Evolutionary conservation across 2,888 invertebrate species (phyloP), one percentile per base, ranked within the genome.

Genomic region (Caenorhabditis sp.): DNA sequence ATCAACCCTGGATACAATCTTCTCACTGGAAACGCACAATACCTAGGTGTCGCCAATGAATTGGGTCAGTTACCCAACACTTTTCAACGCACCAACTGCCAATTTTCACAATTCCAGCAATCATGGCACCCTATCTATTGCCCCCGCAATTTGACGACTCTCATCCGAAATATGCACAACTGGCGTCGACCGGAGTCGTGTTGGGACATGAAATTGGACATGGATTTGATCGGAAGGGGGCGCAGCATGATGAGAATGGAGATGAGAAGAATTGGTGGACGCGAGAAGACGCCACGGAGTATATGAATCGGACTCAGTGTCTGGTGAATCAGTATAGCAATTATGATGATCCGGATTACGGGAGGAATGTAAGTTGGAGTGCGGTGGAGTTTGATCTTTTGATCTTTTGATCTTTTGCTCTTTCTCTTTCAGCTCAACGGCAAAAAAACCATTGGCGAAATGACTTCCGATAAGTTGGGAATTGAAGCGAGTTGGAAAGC

Each of bases 161-260:
- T 5, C 58, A 24, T n/a, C 68, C 68, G 24, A 32, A 20, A 20
- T 56, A 56, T n/a, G 68, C 50, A 8, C 37, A 32, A 50, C 18
- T 69, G 6, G 68, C 58, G n/a, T 15, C 1, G 2, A 15, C 24
- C 13, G 68, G 68, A 13, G 2, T 2, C 1, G 15, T 50, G 3
- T 15, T 69, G 0, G 68, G 22, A 15, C 68, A 69, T n/a, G 68
- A 69, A 58, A 58, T 50, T 18, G 58, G 58, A 11, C 68, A 69
- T 22, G 68, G 40, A 32, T 58, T 69, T 20, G 68, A 69, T 53
- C 0, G 6, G 8, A n/a, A n/a, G 1, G 50, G 61, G 0, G n/a
- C 18, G 4, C n/a, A 5, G n/a, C 2, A n/a, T 8, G 51, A 70
- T 60, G 70, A 26, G 15, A 44, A 50, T n/a, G 70, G 60, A 1